These are phyloP conservation scores for Cygnus buccinator DNA, from an alignment of 2,113 vertebrate species.

Conservation along the genomic window DNA sequence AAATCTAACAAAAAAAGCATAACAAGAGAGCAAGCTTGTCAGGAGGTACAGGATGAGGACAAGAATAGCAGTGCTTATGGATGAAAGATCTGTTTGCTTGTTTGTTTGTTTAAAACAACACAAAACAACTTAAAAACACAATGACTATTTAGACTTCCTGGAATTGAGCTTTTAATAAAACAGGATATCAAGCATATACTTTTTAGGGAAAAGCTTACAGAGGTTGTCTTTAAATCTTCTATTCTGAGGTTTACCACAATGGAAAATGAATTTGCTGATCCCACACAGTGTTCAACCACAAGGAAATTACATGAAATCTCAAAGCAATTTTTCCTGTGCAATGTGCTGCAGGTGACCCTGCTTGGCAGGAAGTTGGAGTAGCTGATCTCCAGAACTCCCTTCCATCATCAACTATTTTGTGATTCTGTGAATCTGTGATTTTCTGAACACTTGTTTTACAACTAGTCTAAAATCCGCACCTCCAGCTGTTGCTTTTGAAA, in stretches of 20 bases:
- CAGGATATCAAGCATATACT: not conserved
- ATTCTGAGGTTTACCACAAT: not conserved
- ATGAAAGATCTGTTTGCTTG: not conserved
- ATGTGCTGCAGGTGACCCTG: too few relatives aligned
- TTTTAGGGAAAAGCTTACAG: not conserved
- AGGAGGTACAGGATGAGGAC: not conserved
- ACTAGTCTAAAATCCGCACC: not conserved
- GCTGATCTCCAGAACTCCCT: too few relatives aligned
- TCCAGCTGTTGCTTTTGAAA: not conserved
- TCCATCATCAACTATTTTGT: too few relatives aligned
- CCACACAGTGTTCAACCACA: not conserved
- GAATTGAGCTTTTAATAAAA: not conserved
- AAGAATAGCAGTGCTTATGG: not conserved
- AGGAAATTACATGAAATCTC: not conserved
- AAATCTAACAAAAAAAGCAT: accelerated
- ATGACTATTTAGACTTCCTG: not conserved
- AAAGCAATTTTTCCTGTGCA: not conserved
- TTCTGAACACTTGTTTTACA: not conserved
- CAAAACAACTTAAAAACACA: not conserved
- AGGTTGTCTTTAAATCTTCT: not conserved
- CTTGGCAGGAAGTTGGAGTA: too few relatives aligned
- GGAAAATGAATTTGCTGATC: not conserved
- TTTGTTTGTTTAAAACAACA: too few relatives aligned
- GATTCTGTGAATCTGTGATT: not conserved
- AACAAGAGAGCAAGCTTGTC: not conserved